Evolutionary conservation across 2,797 vertebrate species (phyloP).

Genomic region (Catharus ustulatus): DNA sequence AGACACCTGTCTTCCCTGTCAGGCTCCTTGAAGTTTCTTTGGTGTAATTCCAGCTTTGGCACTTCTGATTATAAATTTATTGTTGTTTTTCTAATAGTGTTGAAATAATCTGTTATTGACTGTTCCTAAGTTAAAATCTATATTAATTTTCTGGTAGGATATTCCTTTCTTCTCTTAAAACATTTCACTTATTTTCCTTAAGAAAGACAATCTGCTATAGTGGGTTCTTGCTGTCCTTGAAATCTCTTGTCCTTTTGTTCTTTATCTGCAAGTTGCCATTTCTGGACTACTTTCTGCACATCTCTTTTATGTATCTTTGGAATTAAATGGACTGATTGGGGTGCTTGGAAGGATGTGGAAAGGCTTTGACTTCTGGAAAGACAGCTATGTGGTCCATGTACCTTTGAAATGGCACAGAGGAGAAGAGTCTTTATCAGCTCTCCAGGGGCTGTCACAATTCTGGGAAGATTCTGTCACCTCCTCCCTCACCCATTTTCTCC

Average conservation of each 20-base stretch:
- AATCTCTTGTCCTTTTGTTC: not conserved
- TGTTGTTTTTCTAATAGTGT: not conserved
- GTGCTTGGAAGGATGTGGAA: not conserved
- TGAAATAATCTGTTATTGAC: not conserved
- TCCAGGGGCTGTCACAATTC: not conserved
- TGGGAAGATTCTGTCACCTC: not conserved
- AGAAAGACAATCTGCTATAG: not conserved
- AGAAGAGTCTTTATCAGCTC: not conserved
- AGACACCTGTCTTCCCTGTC: constrained; percentile 1
- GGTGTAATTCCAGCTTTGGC: not conserved
- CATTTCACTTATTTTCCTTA: not conserved
- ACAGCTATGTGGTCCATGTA: accelerated
- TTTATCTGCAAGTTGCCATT: not conserved
- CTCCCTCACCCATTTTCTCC: not conserved
- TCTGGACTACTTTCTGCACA: not conserved
- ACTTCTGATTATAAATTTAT: not conserved
- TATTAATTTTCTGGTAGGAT: not conserved
- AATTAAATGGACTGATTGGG: not conserved
- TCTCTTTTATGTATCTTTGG: not conserved
- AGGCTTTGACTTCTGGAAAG: not conserved
- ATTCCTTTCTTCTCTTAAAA: not conserved
- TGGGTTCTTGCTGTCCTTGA: not conserved
- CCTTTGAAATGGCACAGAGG: not conserved
- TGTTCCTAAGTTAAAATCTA: not conserved
- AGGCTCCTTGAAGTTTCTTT: not conserved